Conservation (phyloP, 2,797 vertebrate species). For the Phoeniculus purpureus region DNA sequence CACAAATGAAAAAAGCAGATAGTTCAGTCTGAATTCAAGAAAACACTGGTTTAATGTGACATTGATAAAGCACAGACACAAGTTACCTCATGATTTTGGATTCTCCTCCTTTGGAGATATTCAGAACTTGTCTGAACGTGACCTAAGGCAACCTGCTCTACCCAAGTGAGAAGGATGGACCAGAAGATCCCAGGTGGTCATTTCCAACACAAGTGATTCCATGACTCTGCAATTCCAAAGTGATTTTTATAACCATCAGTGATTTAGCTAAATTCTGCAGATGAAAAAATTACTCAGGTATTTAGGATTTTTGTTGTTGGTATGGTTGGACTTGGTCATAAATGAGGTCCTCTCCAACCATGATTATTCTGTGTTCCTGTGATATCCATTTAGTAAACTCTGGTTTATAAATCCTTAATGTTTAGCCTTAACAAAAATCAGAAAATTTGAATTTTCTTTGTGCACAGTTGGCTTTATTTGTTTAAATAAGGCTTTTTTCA, state of each 20-base stretch:
- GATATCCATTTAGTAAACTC: not conserved
- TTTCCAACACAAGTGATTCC: not conserved
- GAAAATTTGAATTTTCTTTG: not conserved
- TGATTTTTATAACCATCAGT: not conserved
- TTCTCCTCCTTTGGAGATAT: not conserved
- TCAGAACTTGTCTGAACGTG: accelerated
- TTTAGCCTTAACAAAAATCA: not conserved
- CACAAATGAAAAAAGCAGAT: not conserved
- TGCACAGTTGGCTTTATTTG: not conserved
- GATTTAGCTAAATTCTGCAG: not conserved
- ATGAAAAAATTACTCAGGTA: not conserved
- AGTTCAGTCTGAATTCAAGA: not conserved
- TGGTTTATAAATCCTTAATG: not conserved
- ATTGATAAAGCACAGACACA: not conserved
- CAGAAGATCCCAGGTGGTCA: not conserved
- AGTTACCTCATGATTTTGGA: not conserved
- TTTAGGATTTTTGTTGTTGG: accelerated
- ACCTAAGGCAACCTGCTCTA: not conserved
- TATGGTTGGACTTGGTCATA: too few species aligned
- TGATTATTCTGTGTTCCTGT: too few species aligned
- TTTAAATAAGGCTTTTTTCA: not conserved
- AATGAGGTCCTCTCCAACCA: too few species aligned
- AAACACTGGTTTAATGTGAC: not conserved
- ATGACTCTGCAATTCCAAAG: not conserved
- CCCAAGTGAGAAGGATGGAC: not conserved